Percentiles rank a stretch among this genome's conserved stretches.
Conservation (phyloP, 2,888 invertebrate genomes). For the Zootermopsis nevadensis region DNA sequence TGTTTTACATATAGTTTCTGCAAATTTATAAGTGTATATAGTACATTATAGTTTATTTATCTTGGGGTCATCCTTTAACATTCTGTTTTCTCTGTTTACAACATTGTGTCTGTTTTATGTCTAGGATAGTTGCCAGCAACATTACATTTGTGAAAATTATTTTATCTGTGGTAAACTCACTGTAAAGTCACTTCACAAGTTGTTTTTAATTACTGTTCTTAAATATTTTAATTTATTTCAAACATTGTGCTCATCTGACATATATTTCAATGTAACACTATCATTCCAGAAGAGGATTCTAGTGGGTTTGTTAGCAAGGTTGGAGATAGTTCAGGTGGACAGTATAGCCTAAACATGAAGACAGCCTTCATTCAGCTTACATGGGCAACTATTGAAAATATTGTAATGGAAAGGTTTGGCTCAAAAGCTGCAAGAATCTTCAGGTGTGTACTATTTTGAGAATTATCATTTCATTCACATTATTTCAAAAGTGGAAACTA, state of each 20-base stretch:
- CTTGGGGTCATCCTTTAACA: too few relatives aligned
- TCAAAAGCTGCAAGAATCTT: conserved; percentile 88
- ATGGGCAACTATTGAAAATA: conserved; percentile 80
- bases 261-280: neutral
- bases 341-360: conserved; percentile 79
- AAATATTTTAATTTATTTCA: neutral
- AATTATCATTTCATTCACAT: too few relatives aligned
- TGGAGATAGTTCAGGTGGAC: conserved; percentile 87
- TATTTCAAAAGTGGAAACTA: too few relatives aligned
- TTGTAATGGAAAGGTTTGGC: conserved; percentile 87
- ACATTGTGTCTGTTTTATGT: too few relatives aligned
- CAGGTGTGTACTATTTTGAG: conserved; percentile 62
- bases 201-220: conserved; percentile 17
- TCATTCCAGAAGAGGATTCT: conserved; percentile 77
- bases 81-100: too few relatives aligned
- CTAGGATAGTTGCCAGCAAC: too few relatives aligned
- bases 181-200: too few relatives aligned
- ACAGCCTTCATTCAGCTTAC: conserved; percentile 78
- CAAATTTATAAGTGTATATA: too few relatives aligned
- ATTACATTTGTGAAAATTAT: too few relatives aligned
- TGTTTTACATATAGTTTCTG: too few relatives aligned
- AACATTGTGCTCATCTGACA: neutral
- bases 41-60: too few relatives aligned
- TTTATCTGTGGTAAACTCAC: too few relatives aligned
- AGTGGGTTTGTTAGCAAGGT: conserved; percentile 78